A percentile compares a stretch with the other conserved stretches of the same genome.
These are phyloP conservation scores for Perizoma flavofasciatum DNA, from an alignment of 2,888 invertebrate species.

Conservation along the genomic window DNA sequence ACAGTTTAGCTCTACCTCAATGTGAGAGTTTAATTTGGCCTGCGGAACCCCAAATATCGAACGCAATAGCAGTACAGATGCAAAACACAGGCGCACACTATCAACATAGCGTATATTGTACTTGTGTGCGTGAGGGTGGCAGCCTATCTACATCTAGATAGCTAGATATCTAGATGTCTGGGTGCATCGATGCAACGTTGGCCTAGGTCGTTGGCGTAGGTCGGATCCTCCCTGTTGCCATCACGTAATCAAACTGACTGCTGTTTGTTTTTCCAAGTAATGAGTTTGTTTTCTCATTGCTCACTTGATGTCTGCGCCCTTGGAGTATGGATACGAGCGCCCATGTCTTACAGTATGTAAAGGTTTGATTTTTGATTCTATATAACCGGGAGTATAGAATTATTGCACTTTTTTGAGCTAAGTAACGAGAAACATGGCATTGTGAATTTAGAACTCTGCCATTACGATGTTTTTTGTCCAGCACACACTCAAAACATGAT, in stretches of 20 bases:
- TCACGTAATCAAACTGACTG: conserved; percentile 65
- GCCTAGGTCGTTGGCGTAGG: conserved; percentile 72
- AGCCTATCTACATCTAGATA: conserved; percentile 59
- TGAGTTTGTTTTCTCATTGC: conserved; percentile 50
- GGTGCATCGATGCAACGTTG: conserved; percentile 77
- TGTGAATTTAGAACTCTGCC: no score
- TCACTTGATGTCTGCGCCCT: conserved; percentile 25
- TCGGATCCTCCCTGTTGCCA: conserved; percentile 49
- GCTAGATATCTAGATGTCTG: conserved; percentile 60
- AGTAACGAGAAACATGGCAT: no score
- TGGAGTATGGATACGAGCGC: conserved; percentile 10
- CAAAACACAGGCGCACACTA: conserved; percentile 35
- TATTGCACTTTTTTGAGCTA: no score
- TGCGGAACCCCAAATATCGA: conserved; percentile 16
- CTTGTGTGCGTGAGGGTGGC: conserved; percentile 43
- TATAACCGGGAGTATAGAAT: no score
- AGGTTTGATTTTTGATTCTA: no score
- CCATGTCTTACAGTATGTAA: background rate
- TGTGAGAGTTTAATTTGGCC: conserved; percentile 5
- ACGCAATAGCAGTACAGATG: conserved; percentile 38
- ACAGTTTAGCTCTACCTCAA: conserved; percentile 1
- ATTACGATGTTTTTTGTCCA: no score
- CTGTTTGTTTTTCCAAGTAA: conserved; percentile 54
- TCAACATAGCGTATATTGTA: background rate
- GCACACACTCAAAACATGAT: no score